Base-by-base conservation (phyloP, 2,888 invertebrate genomes). In the Scaptomyza reducta region DNA sequence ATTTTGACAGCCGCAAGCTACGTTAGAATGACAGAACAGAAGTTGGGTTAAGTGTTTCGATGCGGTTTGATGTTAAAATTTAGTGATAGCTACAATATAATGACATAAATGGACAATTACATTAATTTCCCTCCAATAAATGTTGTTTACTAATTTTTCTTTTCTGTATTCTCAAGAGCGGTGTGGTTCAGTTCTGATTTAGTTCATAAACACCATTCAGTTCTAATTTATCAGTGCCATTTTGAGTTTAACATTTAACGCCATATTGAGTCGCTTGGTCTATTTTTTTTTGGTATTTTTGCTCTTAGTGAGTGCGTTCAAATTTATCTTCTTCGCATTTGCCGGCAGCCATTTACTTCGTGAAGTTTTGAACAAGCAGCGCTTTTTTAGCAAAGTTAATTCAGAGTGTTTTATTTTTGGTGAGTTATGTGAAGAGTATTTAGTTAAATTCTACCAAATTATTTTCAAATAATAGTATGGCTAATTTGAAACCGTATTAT, bases 1-100 rank as follows among this genome's bases (percentile, higher is more conserved):
- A 97, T 97, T 88, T 80, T 87, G 54, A 51, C 47, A 53, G 60
- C 47, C 57, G 46, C 51, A 58, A 61, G 61, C 65, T 73, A 35
- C 29, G 41, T 61, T 27, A 25, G 13, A 50, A 29, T 46, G 33
- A 65, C 14, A 66, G 42, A 70, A 51, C 51, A 61, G 41, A 84
- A 63, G 72, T 78, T 66, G 80, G 63, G 69, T 86, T 66, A 60
- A n/a, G 38, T 60, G 33, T 2, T 41, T 6, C 10, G 29, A n/a
- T 31, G 50, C 22, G 45, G 18, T 50, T 49, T 10, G 16, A 35
- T 44, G 25, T 35, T 35, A 7, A n/a, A 45, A 14, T 25, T 25
- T 10, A 10, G n/a, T 18, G 22, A 38, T 27, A 25, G 10, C 16
- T 29, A 6, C 16, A 44, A 50, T 33, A 44, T 46, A 14, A 53